phyloP scores from a whole-genome alignment of 2,113 vertebrate species.

The Crocuta crocuta region DNA sequence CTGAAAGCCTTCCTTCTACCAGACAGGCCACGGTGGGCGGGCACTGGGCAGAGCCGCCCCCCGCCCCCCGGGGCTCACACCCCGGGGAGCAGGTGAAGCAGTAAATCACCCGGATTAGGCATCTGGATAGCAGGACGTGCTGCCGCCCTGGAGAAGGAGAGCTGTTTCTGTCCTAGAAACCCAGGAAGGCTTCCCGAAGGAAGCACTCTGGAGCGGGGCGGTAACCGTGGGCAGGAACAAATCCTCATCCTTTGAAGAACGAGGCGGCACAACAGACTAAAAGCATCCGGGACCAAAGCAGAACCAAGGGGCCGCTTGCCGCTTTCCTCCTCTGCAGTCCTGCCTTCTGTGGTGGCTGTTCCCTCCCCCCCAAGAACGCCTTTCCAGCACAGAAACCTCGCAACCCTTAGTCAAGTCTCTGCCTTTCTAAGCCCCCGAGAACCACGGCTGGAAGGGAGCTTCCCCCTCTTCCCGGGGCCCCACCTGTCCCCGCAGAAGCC shows the following conservation, averaged over 20 bases:
- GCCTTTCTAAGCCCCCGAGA: not conserved
- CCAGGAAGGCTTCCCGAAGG: slow-evolving; percentile 15
- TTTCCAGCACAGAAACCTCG: not conserved
- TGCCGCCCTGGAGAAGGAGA: not conserved
- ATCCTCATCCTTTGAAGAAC: not conserved
- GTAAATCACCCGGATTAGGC: fast-evolving
- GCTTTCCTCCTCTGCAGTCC: fast-evolving
- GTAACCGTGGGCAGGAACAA: not conserved
- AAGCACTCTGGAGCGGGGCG: not conserved
- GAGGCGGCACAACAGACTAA: not conserved
- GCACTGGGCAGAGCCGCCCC: not conserved
- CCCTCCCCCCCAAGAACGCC: not conserved
- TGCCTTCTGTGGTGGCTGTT: too few species aligned
- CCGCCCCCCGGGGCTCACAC: fast-evolving
- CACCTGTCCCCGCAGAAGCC: fast-evolving
- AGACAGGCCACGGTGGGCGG: fast-evolving
- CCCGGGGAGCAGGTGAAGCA: fast-evolving
- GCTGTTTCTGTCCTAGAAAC: not conserved
- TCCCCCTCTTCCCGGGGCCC: not conserved
- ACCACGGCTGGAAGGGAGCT: not conserved
- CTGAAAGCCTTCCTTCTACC: fast-evolving
- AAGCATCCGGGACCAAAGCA: too few species aligned
- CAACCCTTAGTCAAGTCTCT: too few species aligned
- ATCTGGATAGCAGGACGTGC: fast-evolving
- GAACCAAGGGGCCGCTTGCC: fast-evolving